Evolutionary conservation across 2,797 vertebrate genomes (phyloP).

Genomic region (Cichlasoma orientale): DNA sequence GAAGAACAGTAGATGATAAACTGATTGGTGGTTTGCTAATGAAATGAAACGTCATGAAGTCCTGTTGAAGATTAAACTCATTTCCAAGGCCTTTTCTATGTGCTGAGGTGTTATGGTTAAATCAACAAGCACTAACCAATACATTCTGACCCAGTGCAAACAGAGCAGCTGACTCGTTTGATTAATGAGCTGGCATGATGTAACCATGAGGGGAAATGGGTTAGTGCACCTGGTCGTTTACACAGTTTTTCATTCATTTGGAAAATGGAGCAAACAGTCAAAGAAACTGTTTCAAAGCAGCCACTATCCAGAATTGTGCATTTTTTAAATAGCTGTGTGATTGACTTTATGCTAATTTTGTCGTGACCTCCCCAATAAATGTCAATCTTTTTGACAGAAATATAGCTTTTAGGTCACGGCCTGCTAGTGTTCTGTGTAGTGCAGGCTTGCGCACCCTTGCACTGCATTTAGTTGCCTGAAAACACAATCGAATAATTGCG

Average conservation of each 20-base stretch:
- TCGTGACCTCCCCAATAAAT: conserved; percentile 51
- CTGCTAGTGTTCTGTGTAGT: background rate
- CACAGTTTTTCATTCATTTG: conserved; percentile 75
- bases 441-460: background rate
- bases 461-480: conserved; percentile 9
- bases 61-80: conserved; percentile 65
- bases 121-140: conserved; percentile 74
- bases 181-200: conserved; percentile 79
- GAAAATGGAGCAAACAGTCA: conserved; percentile 59
- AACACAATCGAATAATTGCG: conserved; percentile 8
- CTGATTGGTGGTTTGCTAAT: background rate
- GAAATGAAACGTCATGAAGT: conserved; percentile 39
- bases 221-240: conserved; percentile 72
- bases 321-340: conserved; percentile 54
- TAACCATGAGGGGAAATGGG: conserved; percentile 61
- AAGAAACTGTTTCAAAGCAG: conserved; percentile 33
- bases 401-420: conserved; percentile 52
- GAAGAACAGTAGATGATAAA: conserved; percentile 17
- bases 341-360: conserved; percentile 63
- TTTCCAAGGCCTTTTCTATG: conserved; percentile 62
- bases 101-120: conserved; percentile 71
- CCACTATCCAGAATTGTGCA: conserved; percentile 40
- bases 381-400: conserved; percentile 64
- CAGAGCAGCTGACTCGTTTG: conserved; percentile 67
- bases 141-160: conserved; percentile 67